Evolutionary conservation across 2,797 vertebrate genomes (phyloP).

Genomic region (Sebastes nivosus): DNA sequence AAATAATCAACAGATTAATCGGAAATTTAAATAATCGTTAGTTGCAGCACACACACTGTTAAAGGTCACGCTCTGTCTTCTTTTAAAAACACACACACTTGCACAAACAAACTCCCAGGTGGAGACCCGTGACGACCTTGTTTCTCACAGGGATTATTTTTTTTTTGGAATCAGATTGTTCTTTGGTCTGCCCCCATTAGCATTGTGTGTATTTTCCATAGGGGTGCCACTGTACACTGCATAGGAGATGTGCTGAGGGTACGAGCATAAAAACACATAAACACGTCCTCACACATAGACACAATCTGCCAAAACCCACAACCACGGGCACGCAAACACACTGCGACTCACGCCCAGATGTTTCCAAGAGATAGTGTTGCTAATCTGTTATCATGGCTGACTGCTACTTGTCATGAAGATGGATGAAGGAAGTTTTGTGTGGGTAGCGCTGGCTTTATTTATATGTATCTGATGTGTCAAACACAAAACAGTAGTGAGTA

Average conservation of each 20-base stretch:
- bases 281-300: conserved; percentile 43
- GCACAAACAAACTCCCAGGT: conserved; percentile 47
- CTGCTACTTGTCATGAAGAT: conserved; percentile 52
- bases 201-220: conserved; percentile 68
- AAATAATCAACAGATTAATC: too few relatives aligned
- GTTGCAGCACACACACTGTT: background rate
- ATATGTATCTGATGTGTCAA: conserved; percentile 11
- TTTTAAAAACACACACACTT: conserved; percentile 17
- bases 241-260: conserved; percentile 38
- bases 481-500: conserved; percentile 42
- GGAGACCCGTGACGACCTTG: conserved; percentile 28
- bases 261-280: conserved; percentile 24
- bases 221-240: conserved; percentile 52
- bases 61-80: background rate
- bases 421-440: conserved; percentile 26
- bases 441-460: conserved; percentile 17
- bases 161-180: conserved; percentile 57
- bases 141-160: conserved; percentile 64
- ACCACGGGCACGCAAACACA: conserved; percentile 1
- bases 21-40: too few relatives aligned
- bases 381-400: conserved; percentile 51
- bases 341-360: conserved; percentile 32
- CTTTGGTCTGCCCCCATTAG: conserved; percentile 56
- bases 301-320: conserved; percentile 6
- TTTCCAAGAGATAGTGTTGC: conserved; percentile 58